Evolutionary conservation across 2,113 vertebrate species (phyloP), one percentile per base, ranked within the genome.

Genomic region (Dasyornis broadbenti): DNA sequence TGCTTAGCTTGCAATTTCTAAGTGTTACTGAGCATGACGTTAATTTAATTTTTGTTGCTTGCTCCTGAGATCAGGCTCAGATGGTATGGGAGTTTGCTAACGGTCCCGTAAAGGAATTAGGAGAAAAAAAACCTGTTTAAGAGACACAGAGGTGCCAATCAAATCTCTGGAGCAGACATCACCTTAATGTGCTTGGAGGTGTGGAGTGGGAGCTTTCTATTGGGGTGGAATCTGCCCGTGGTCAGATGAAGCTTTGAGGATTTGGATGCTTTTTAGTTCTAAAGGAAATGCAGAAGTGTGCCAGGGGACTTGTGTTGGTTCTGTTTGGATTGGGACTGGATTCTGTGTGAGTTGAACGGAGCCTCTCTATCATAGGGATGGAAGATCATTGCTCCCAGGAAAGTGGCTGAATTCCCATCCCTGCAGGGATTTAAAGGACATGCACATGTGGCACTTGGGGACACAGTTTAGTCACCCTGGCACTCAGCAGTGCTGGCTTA

Each of bases 1-100:
- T 94, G 73, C 82, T 97, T 94, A 82, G 61, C 19, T 92, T 73
- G 70, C 78, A 66, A 5, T 95, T 97, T 91, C 78, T 96, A 54
- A 86, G 59, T 85, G 35, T 77, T 92, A 68, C 75, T 45, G 45
- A 78, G 39, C 86, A 81, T 90, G 80, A 85, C 47, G 18, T 96
- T 95, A 85, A 92, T 92, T 94, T 95, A 70, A 92, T 96, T 93
- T 77, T 89, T 3, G 35, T 83, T 82, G 50, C 26, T 82, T 64
- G 75, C 33, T 89, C 11, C 37, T 93, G 85, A 45, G 56, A 77
- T 95, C 47, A 66, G 61, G 57, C 33, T 94, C 81, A 83, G 45
- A 54, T 47, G 22, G 16, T 70, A 69, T 45, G 30, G 54, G 33
- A 63, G 52, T 77, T 47, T 73, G 61, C 76, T 95, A 94, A 92